These are phyloP conservation scores for Dissostichus mawsoni DNA, from an alignment of 2,113 vertebrate species.

Conservation along the genomic window DNA sequence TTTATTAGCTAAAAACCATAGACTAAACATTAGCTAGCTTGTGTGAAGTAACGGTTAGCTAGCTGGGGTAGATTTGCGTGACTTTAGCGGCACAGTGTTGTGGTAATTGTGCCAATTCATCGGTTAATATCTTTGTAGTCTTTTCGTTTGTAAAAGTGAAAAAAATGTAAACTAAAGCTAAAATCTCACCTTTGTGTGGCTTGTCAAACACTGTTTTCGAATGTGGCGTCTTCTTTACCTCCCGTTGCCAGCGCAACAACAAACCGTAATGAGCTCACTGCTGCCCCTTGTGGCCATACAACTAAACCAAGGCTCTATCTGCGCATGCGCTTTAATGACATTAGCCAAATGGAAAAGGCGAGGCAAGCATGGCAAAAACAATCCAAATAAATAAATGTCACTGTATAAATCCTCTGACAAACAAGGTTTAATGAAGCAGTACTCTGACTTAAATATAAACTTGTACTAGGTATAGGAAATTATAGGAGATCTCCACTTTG, in stretches of 20 bases:
- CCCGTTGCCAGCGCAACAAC: background rate
- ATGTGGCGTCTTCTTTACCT: constrained; percentile 3
- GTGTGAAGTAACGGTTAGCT: background rate
- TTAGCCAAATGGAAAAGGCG: background rate
- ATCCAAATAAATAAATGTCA: no score
- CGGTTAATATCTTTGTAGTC: background rate
- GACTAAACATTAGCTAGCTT: background rate
- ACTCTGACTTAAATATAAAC: background rate
- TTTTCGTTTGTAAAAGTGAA: background rate
- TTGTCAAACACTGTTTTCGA: background rate
- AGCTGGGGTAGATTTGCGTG: background rate
- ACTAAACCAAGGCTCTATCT: no score
- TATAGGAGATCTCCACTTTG: no score
- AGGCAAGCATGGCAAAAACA: background rate
- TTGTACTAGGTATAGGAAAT: background rate
- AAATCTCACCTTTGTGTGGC: background rate
- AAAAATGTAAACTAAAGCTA: fast-evolving
- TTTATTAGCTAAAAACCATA: background rate
- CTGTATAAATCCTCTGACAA: no score
- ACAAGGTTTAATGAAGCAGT: background rate
- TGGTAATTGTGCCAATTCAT: background rate
- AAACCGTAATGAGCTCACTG: background rate
- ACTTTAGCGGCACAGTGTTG: background rate
- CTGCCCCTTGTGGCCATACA: background rate
- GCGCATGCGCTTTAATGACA: background rate